Evolutionary conservation across 2,888 invertebrate species (phyloP).

Genomic region (Chydorus sphaericus): DNA sequence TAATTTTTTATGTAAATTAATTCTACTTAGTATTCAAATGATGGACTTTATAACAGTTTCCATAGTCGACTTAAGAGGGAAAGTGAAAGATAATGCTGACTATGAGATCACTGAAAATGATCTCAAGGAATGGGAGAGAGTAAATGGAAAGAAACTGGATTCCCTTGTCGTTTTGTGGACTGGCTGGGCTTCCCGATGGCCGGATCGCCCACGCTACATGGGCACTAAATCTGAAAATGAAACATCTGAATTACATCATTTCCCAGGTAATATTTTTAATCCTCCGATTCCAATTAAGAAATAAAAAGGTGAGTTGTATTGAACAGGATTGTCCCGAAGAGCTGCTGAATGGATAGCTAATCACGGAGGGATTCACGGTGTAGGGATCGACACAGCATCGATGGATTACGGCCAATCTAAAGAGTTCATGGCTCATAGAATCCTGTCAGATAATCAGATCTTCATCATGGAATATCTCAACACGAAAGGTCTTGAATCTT

Average conservation of each 20-base stretch:
- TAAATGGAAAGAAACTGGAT: not conserved
- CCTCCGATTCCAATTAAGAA: not conserved
- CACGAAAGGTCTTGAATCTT: constrained; percentile 28
- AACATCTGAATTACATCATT: constrained; percentile 16
- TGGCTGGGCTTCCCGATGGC: constrained; percentile 12
- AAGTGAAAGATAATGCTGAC: constrained; percentile 21
- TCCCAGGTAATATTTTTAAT: constrained; percentile 18
- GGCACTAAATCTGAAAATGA: constrained; percentile 16
- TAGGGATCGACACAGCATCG: constrained; percentile 48
- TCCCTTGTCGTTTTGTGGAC: constrained; percentile 11
- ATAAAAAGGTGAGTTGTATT: constrained; percentile 8
- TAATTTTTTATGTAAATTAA: too few relatives aligned
- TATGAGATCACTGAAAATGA: constrained; percentile 17
- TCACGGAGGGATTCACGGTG: constrained; percentile 43
- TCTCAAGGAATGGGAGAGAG: not conserved
- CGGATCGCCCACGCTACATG: constrained; percentile 15
- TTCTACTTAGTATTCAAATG: too few relatives aligned
- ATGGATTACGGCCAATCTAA: constrained; percentile 39
- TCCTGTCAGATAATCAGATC: constrained; percentile 33
- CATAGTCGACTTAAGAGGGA: constrained; percentile 22
- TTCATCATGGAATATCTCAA: constrained; percentile 43
- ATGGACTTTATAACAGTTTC: constrained; percentile 3
- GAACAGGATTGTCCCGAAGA: too few relatives aligned
- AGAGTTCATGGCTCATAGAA: constrained; percentile 35
- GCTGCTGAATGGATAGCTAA: constrained; percentile 44